Base-by-base conservation (phyloP, 2,888 invertebrate species). In the Athalia circularis region DNA sequence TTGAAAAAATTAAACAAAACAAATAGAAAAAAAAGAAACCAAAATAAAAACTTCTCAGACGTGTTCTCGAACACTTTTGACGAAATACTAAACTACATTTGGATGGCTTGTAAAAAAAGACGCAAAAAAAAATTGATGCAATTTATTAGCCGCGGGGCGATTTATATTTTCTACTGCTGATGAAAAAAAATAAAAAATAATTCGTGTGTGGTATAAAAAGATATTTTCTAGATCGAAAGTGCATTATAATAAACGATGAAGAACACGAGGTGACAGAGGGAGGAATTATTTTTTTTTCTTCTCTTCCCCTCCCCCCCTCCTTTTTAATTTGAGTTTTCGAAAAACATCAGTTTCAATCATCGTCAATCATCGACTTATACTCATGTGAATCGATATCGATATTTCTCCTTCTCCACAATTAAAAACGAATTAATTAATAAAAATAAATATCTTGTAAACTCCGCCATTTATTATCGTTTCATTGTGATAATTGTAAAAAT, bases 41-140 rank as follows among this genome's bases (percentile, higher is more conserved):
- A 62, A 62, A 65, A 45, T 65, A 65, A 65, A 9, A 45, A 65
- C 64, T 8, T n/a, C 7, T 6, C 1, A 5, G 61, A 61, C 13
- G 9, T 43, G 13, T 65, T 11, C 1, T 65, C 0, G 6, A 70
- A 11, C 72, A 45, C 47, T 11, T 6, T 8, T 45, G 47, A 65
- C 47, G 48, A 9, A 29, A 59, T 59, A 57, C 9, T 11, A 13
- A 15, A 8, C 13, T 11, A 59, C n/a, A 45, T 82, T 87, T 88
- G 88, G 85, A 89, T 89, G 89, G 89, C 88, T 88, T 89, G 88
- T 84, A 89, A 87, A 85, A 86, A 88, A 82, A 89, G 88, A 83
- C 87, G 88, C 75, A 89, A 89, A 87, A 87, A 89, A 88, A n/a
- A 64, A 48, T 50, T 4, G 57, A 57, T 11, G 52, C 8, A 61